phyloP scores from a whole-genome alignment of 2,797 vertebrate genomes.

The Distichodus sexfasciatus region DNA sequence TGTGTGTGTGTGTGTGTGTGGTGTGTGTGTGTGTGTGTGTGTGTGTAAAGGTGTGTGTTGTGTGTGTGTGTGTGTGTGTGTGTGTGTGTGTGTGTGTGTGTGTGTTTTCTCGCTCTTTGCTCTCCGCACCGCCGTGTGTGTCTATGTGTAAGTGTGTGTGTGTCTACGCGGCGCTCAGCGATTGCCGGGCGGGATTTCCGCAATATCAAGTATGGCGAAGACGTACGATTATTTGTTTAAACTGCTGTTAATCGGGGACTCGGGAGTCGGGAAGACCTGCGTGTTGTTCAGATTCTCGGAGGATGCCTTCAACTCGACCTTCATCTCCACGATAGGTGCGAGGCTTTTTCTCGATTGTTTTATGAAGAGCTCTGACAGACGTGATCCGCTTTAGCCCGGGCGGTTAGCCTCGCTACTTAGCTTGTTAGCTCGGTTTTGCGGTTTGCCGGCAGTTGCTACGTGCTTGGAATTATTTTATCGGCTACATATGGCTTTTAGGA shows the following conservation, averaged over 20 bases:
- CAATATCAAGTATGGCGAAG: constrained; percentile 92
- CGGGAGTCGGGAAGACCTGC: constrained; percentile 95
- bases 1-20: too few relatives aligned
- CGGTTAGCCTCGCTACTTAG: neutral
- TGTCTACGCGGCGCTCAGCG: constrained; percentile 40
- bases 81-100: too few relatives aligned
- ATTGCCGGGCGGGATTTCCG: constrained; percentile 80
- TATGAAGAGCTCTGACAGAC: constrained; percentile 27
- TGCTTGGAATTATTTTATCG: neutral
- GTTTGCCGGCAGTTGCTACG: neutral
- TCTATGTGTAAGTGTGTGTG: constrained; percentile 67
- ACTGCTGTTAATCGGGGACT: constrained; percentile 95
- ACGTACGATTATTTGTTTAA: constrained; percentile 98
- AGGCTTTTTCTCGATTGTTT: neutral
- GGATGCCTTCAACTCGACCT: constrained; percentile 96
- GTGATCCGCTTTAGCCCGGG: neutral
- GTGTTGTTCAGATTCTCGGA: constrained; percentile 96
- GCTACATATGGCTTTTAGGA: neutral
- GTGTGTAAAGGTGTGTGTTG: too few relatives aligned
- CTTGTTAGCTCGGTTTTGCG: neutral
- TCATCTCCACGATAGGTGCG: constrained; percentile 95
- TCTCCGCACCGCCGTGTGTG: constrained; percentile 1
- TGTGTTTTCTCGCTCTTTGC: constrained; percentile 6
- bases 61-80: too few relatives aligned
- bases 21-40: too few relatives aligned